Conservation (phyloP, 2,888 invertebrate genomes). For the Cantharis rustica region DNA sequence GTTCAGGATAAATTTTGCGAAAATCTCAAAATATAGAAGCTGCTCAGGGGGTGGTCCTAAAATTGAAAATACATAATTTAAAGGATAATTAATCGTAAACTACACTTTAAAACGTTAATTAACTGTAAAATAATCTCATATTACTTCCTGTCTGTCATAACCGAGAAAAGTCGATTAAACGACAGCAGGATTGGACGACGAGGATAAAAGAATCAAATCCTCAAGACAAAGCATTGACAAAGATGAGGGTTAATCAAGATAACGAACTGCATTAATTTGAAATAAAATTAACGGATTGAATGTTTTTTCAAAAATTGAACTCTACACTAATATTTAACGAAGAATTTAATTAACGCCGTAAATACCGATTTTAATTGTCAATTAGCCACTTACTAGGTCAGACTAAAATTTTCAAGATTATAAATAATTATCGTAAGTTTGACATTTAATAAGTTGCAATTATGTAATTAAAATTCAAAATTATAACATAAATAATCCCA, state of each 20-base stretch:
- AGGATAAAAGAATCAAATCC: neutral
- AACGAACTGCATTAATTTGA: neutral
- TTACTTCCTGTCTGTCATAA: neutral
- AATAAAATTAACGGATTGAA: neutral
- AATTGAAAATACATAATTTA: neutral
- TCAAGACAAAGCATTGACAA: neutral
- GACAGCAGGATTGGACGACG: neutral
- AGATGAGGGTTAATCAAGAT: neutral
- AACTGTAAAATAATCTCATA: neutral
- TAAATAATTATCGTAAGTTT: neutral
- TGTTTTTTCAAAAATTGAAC: neutral
- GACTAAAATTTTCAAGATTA: neutral
- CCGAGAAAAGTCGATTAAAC: neutral
- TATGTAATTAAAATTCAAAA: neutral
- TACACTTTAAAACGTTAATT: neutral
- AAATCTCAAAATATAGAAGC: neutral
- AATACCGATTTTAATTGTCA: neutral
- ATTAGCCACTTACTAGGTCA: neutral
- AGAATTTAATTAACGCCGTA: neutral
- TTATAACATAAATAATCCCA: neutral
- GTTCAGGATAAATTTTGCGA: neutral
- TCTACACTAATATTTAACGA: neutral
- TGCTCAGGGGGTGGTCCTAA: neutral
- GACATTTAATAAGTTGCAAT: neutral
- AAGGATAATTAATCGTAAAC: neutral